phyloP scores from a whole-genome alignment of 1,140 invertebrate genomes.

The Brevipalpus yothersi region DNA sequence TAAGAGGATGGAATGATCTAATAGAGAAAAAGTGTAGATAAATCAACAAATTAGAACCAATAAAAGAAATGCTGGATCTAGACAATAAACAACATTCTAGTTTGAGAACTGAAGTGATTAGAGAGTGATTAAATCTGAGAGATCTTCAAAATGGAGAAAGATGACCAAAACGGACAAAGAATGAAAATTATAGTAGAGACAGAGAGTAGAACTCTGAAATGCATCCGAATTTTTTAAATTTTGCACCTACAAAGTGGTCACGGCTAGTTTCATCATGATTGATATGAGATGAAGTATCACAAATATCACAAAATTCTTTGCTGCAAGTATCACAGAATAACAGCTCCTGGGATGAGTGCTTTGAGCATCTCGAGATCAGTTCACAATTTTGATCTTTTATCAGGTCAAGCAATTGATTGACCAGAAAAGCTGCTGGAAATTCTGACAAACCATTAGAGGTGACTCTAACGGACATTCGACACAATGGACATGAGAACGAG shows the following conservation, averaged over 20 bases:
- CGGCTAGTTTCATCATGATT: conserved; percentile 2
- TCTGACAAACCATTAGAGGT: conserved; percentile 53
- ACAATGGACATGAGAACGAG: conserved; percentile 77
- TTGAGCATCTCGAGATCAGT: conserved; percentile 71
- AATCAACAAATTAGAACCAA: too few relatives aligned
- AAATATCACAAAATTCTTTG: conserved; percentile 68
- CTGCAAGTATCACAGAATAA: conserved; percentile 88
- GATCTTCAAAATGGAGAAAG: too few relatives aligned
- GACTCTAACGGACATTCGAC: conserved; percentile 66
- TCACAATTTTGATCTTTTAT: conserved; percentile 71
- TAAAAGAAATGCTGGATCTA: too few relatives aligned
- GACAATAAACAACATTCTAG: too few relatives aligned
- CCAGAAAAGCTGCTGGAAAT: conserved; percentile 73
- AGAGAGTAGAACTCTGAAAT: background rate
- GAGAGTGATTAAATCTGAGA: background rate
- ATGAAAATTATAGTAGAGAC: background rate
- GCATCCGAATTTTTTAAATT: too few relatives aligned
- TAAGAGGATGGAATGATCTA: conserved; percentile 82
- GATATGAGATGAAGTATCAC: conserved; percentile 22
- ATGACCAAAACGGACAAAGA: background rate
- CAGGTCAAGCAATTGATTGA: conserved; percentile 76
- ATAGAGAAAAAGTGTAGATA: too few relatives aligned
- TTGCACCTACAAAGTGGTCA: conserved; percentile 6
- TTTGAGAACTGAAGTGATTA: background rate
- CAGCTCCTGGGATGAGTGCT: conserved; percentile 52